phyloP scores from a whole-genome alignment of 1,140 invertebrate species.

The Oscheius sp. region DNA sequence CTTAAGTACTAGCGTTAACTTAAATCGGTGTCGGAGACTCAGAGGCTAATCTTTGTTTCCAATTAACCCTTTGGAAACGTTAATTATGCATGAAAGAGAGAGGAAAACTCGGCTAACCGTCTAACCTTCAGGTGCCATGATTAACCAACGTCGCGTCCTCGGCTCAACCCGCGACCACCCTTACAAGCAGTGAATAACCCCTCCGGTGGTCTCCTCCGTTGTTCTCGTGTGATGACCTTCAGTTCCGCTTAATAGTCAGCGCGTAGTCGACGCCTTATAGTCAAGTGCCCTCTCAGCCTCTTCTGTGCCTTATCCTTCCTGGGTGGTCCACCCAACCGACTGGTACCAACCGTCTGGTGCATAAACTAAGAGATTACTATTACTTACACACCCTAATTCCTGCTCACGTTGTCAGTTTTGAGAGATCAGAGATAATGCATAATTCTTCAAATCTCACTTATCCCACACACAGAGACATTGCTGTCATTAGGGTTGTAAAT shows the following conservation, averaged over 20 bases:
- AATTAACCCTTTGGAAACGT: neutral
- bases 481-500: no score
- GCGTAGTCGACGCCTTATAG: neutral
- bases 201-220: neutral
- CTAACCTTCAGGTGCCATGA: slow-evolving; percentile 35
- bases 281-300: slow-evolving; percentile 1
- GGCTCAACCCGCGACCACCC: slow-evolving; percentile 37
- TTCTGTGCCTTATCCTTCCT: slow-evolving; percentile 2
- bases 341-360: neutral
- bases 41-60: no score
- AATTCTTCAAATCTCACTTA: no score
- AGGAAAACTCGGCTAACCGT: slow-evolving; percentile 8
- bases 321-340: no score
- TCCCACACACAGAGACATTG: no score
- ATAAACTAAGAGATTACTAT: neutral
- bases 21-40: neutral
- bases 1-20: no score
- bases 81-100: neutral
- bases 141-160: slow-evolving; percentile 40
- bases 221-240: neutral
- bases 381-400: no score
- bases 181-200: slow-evolving; percentile 33
- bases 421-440: no score
- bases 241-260: neutral
- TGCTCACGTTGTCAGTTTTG: no score